phyloP scores from a whole-genome alignment of 2,797 vertebrate species.

The Setipinna tenuifilis region DNA sequence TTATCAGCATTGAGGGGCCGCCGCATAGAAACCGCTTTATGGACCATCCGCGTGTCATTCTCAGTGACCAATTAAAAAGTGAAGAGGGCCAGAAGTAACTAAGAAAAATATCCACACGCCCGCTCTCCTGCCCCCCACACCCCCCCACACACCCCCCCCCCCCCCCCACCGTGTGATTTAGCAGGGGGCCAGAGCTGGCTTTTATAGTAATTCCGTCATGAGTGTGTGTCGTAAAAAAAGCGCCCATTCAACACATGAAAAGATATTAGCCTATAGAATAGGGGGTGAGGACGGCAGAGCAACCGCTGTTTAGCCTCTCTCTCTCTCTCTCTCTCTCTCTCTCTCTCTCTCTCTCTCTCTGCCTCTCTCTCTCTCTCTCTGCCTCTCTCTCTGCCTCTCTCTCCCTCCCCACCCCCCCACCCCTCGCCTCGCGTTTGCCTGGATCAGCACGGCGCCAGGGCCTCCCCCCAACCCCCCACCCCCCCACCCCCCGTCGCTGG shows the following conservation, averaged over 20 bases:
- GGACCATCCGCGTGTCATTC: not conserved
- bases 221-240: not conserved
- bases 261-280: not conserved
- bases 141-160: not conserved
- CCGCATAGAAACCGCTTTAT: not conserved
- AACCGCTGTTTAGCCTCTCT: not conserved
- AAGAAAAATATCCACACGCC: not conserved
- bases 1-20: conserved; percentile 1
- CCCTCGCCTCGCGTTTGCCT: no score
- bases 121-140: no score
- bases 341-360: no score
- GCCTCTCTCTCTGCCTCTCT: no score
- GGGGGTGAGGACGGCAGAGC: not conserved
- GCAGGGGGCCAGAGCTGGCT: not conserved
- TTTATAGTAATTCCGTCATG: not conserved
- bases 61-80: not conserved
- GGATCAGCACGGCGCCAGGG: not conserved
- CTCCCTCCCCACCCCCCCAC: no score
- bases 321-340: no score
- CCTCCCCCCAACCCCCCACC: no score
- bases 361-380: no score
- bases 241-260: conserved; percentile 4
- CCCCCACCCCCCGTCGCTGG: not conserved
- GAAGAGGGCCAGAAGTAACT: not conserved
- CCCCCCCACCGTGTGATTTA: not conserved